Evolutionary conservation across 2,113 vertebrate genomes (phyloP).

Genomic region (Pituophis catenifer): DNA sequence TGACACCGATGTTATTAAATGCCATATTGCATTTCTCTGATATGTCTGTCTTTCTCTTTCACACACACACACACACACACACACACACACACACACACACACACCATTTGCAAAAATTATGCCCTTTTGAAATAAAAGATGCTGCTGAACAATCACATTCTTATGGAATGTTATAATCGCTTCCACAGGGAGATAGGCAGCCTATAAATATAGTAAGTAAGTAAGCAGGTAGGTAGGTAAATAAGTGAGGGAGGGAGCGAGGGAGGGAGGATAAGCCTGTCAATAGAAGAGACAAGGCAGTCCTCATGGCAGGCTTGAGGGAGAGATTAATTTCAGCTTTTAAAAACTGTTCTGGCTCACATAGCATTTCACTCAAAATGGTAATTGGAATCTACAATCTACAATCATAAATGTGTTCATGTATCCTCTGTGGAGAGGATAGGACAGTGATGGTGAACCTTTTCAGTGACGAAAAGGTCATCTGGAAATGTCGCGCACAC

Average conservation of each 20-base stretch:
- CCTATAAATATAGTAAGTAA: not conserved
- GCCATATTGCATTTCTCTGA: not conserved
- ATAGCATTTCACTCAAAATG: not conserved
- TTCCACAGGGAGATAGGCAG: not conserved
- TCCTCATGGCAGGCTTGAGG: too few relatives aligned
- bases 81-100: not conserved
- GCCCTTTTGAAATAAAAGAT: not conserved
- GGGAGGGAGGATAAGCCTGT: not conserved
- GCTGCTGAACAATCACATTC: not conserved
- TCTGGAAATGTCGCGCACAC: too few relatives aligned
- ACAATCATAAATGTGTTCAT: not conserved
- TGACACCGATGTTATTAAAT: not conserved
- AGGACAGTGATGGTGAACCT: too few relatives aligned
- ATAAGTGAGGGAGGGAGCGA: too few relatives aligned
- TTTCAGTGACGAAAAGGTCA: too few relatives aligned
- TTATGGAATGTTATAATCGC: not conserved
- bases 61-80: not conserved
- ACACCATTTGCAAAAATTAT: accelerated
- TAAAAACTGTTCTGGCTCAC: not conserved
- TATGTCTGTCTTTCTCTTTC: not conserved
- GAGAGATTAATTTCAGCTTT: accelerated
- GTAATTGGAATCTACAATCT: not conserved
- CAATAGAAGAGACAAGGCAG: not conserved
- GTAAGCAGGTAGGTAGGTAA: not conserved
- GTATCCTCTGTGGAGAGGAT: not conserved